A percentile compares a stretch with the other conserved stretches of the same genome.
phyloP scores from a whole-genome alignment of 2,113 vertebrate species.

The Dicerorhinus sumatrensis region DNA sequence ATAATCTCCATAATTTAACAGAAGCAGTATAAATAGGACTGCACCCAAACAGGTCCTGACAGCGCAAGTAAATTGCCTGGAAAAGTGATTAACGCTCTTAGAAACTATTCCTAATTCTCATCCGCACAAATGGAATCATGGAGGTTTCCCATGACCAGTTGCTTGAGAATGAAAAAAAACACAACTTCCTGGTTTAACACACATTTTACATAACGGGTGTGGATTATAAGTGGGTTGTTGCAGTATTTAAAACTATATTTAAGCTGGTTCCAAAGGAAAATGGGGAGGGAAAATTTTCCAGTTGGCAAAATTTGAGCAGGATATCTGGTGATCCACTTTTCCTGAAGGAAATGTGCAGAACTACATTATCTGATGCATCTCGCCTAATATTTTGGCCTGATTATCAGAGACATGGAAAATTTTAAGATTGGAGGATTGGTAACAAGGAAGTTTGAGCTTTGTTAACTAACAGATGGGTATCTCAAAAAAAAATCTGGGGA shows the following conservation, averaged over 20 bases:
- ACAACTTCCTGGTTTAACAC: not conserved
- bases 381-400: not conserved
- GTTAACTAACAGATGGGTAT: not conserved
- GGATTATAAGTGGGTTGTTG: not conserved
- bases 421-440: not conserved
- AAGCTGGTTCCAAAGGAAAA: not conserved
- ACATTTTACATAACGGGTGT: not conserved
- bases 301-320: not conserved
- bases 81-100: not conserved
- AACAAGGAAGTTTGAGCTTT: not conserved
- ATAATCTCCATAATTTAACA: not conserved
- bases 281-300: not conserved
- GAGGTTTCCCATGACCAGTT: not conserved
- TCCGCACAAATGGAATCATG: not conserved
- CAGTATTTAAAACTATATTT: not conserved
- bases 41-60: rapidly evolving
- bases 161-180: not conserved
- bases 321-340: not conserved
- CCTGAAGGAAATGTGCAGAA: not conserved
- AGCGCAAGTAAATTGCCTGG: not conserved
- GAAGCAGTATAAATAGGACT: not conserved
- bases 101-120: not conserved
- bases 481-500: not conserved
- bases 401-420: not conserved
- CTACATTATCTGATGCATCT: not conserved